These are phyloP conservation scores for Geodia barretti DNA, from an alignment of 37 sponge, comb jelly and placozoan species.

Conservation along the genomic window DNA sequence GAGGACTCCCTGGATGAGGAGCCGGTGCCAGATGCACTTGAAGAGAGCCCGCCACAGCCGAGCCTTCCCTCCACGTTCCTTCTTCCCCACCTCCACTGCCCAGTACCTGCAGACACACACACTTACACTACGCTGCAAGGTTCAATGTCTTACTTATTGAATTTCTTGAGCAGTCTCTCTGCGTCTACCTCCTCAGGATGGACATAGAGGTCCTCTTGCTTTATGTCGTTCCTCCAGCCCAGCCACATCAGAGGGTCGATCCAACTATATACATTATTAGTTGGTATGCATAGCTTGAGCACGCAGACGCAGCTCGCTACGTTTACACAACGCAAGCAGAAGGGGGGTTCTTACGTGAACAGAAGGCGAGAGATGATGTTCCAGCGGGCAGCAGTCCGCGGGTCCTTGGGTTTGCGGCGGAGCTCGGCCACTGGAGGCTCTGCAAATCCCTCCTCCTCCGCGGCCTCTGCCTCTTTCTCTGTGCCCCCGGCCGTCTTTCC, in stretches of 20 bases:
- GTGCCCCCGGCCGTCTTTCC: too few species aligned
- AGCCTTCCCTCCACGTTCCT: constrained; percentile 27
- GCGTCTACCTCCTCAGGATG: constrained; percentile 43
- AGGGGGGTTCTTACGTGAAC: constrained; percentile 25
- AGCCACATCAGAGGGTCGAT: constrained; percentile 52
- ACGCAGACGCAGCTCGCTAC: too few species aligned
- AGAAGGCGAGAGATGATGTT: constrained; percentile 45
- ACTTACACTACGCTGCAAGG: not conserved
- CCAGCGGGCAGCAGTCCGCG: constrained; percentile 21
- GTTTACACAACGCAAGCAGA: not conserved
- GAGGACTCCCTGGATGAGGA: constrained; percentile 34
- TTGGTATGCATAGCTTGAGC: too few species aligned
- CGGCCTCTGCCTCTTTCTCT: not conserved
- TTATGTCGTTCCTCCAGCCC: constrained; percentile 34
- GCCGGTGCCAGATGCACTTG: constrained; percentile 38
- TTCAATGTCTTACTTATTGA: constrained; percentile 40
- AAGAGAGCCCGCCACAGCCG: constrained; percentile 44
- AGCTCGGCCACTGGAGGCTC: not conserved
- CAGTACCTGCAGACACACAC: constrained; percentile 34
- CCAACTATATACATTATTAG: constrained; percentile 36
- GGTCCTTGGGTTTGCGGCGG: constrained; percentile 28
- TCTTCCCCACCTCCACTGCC: constrained; percentile 43
- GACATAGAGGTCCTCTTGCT: constrained; percentile 49
- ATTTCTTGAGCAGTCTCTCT: constrained; percentile 31
- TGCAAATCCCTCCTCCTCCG: not conserved